These are phyloP conservation scores for Argyrosomus regius DNA, from an alignment of 2,797 vertebrate species.

Conservation along the genomic window DNA sequence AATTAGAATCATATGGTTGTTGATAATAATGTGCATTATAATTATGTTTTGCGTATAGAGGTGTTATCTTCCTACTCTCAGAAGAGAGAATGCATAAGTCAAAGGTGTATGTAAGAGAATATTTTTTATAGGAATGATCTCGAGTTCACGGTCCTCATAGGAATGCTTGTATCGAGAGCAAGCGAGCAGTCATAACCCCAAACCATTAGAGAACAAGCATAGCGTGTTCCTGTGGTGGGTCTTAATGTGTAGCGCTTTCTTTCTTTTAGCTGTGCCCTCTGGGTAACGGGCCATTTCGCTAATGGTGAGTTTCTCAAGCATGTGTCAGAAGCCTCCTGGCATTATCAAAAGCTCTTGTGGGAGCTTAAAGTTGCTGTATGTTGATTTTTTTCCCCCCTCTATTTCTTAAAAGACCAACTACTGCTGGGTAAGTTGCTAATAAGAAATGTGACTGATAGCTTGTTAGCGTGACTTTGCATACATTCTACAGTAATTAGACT, in stretches of 20 bases:
- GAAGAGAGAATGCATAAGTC: not conserved
- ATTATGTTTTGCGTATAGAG: not conserved
- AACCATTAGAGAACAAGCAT: conserved; percentile 41
- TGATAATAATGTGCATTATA: not conserved
- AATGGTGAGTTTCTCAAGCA: conserved; percentile 57
- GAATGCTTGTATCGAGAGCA: conserved; percentile 12
- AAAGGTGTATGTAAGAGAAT: conserved; percentile 5
- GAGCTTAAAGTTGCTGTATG: conserved; percentile 42
- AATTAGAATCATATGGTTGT: not conserved
- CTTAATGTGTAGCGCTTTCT: conserved; percentile 42
- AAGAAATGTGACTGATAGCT: conserved; percentile 68
- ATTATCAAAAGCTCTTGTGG: conserved; percentile 54
- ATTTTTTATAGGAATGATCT: conserved; percentile 6
- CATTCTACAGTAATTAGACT: conserved; percentile 55
- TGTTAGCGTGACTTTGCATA: conserved; percentile 64
- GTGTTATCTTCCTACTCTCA: not conserved
- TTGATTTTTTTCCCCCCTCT: not conserved
- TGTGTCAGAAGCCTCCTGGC: conserved; percentile 59
- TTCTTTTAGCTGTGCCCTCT: conserved; percentile 55
- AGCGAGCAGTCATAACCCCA: conserved; percentile 23
- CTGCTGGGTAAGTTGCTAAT: conserved; percentile 37
- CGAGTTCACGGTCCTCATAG: conserved; percentile 4
- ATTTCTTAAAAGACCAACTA: conserved; percentile 23
- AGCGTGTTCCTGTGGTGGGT: conserved; percentile 35
- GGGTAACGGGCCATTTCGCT: conserved; percentile 60